Evolutionary conservation across 2,797 vertebrate genomes (phyloP).

Genomic region (Enteromius viviparus): DNA sequence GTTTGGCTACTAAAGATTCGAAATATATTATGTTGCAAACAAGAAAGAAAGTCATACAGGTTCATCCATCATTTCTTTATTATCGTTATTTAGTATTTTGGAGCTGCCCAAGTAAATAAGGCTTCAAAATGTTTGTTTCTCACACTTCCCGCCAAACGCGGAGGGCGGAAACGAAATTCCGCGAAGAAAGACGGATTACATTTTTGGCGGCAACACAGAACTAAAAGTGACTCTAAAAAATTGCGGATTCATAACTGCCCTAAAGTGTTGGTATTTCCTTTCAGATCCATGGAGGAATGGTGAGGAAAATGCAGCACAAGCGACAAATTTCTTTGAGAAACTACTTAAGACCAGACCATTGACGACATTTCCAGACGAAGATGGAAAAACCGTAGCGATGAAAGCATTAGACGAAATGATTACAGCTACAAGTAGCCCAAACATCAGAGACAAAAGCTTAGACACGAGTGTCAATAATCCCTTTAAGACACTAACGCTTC

Average conservation of each 20-base stretch:
- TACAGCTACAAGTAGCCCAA: conserved; percentile 34
- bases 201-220: neutral
- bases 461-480: conserved; percentile 6
- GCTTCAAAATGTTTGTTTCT: neutral
- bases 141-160: neutral
- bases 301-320: conserved; percentile 1
- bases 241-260: neutral
- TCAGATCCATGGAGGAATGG: conserved; percentile 36
- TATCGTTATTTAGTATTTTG: neutral
- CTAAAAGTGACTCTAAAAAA: neutral
- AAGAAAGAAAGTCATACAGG: neutral
- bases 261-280: neutral
- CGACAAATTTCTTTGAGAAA: neutral
- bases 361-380: conserved; percentile 11
- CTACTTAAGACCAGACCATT: neutral
- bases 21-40: neutral
- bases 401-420: conserved; percentile 13
- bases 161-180: neutral
- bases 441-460: conserved; percentile 31
- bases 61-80: neutral
- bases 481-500: conserved; percentile 25
- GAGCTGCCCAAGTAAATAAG: neutral
- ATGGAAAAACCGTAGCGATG: conserved; percentile 18
- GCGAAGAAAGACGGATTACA: neutral
- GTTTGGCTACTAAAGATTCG: neutral